These are phyloP conservation scores for Agrotis exclamationis DNA, from an alignment of 2,888 invertebrate species.

Conservation along the genomic window DNA sequence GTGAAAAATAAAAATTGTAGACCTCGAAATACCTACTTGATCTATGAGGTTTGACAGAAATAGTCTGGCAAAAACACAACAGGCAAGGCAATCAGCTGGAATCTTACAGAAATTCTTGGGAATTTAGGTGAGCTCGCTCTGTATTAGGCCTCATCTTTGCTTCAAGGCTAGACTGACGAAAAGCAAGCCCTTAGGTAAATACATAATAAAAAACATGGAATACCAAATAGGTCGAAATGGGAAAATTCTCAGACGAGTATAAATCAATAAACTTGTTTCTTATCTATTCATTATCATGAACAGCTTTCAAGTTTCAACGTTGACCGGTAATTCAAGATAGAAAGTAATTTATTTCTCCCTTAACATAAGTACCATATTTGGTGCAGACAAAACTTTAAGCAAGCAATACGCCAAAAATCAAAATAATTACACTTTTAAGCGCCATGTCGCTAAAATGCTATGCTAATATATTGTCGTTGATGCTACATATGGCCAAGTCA, in stretches of 20 bases:
- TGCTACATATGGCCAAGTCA: neutral
- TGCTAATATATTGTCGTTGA: too few relatives aligned
- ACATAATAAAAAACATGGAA: neutral
- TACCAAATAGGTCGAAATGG: neutral
- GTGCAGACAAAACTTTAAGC: neutral
- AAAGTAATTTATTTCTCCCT: constrained; percentile 9
- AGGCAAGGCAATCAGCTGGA: neutral
- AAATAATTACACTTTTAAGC: neutral
- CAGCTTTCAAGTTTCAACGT: constrained; percentile 8
- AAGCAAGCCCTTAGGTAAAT: neutral
- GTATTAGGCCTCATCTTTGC: too few relatives aligned
- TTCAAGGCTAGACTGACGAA: too few relatives aligned
- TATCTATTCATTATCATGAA: neutral
- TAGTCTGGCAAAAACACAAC: too few relatives aligned
- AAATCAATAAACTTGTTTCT: too few relatives aligned
- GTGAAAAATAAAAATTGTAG: neutral
- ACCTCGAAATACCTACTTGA: neutral
- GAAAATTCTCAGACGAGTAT: too few relatives aligned
- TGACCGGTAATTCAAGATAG: neutral
- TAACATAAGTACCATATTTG: constrained; percentile 17
- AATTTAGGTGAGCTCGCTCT: too few relatives aligned
- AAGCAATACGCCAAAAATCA: neutral
- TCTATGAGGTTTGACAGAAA: neutral
- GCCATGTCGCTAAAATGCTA: constrained; percentile 5
- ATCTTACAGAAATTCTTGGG: neutral